phyloP scores from a whole-genome alignment of 2,113 vertebrate species.

The Globicephala melas region DNA sequence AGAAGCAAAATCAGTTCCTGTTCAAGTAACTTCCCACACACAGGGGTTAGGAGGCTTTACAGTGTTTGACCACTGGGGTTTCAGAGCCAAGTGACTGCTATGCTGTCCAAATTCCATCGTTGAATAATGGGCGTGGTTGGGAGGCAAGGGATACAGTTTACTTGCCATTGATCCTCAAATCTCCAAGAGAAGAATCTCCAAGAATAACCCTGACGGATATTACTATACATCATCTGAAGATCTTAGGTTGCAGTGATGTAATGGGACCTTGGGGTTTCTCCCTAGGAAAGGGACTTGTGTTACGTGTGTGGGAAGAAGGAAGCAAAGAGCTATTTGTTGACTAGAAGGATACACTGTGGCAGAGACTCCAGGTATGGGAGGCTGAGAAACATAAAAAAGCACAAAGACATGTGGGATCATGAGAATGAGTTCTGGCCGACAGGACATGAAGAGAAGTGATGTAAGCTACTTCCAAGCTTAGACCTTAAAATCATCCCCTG shows the following conservation, averaged over 20 bases:
- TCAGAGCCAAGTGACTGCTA: not conserved
- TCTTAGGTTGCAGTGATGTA: not conserved
- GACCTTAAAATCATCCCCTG: not conserved
- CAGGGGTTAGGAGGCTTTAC: not conserved
- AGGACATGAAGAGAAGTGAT: not conserved
- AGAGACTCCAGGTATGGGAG: not conserved
- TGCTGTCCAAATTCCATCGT: not conserved
- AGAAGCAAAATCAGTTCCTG: conserved; percentile 7
- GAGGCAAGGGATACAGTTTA: not conserved
- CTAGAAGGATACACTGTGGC: not conserved
- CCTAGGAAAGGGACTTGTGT: not conserved
- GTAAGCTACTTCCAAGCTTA: not conserved
- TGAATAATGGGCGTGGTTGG: not conserved
- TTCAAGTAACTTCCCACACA: not conserved
- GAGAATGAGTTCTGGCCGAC: not conserved
- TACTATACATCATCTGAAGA: not conserved
- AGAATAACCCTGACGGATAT: not conserved
- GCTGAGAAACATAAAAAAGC: not conserved
- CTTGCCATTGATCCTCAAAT: not conserved
- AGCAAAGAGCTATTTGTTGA: conserved; percentile 33
- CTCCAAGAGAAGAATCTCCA: not conserved
- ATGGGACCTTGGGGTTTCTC: not conserved
- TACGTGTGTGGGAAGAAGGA: not conserved
- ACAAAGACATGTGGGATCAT: not conserved
- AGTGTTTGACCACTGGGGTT: not conserved